Evolutionary conservation across 2,113 vertebrate genomes (phyloP).

Genomic region (Chlorodrepanis virens): DNA sequence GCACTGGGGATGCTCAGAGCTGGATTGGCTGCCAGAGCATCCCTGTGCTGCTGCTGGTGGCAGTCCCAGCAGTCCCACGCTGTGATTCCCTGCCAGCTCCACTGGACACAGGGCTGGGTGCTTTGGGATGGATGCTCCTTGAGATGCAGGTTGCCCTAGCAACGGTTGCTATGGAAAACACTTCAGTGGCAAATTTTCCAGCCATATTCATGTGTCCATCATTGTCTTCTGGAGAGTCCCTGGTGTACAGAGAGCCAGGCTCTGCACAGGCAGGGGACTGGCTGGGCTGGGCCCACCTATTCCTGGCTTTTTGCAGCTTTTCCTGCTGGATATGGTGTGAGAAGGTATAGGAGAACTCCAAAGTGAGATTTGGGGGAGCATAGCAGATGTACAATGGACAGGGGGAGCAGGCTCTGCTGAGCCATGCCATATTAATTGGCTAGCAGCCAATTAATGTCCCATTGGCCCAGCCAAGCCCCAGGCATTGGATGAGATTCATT

Average conservation of each 20-base stretch:
- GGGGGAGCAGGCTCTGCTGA: not conserved
- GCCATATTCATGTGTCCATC: not conserved
- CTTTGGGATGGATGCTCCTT: not conserved
- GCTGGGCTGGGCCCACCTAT: not conserved
- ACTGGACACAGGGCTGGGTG: not conserved
- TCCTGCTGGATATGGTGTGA: not conserved
- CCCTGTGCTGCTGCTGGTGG: not conserved
- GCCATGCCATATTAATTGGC: not conserved
- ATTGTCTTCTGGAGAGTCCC: not conserved
- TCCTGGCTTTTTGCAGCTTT: not conserved
- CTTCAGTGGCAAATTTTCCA: not conserved
- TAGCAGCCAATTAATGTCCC: not conserved
- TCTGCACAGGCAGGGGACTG: not conserved
- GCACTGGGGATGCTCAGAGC: not conserved
- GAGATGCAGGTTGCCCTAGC: conserved; percentile 38
- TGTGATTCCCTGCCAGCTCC: accelerated
- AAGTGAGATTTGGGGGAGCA: not conserved
- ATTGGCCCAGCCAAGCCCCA: not conserved
- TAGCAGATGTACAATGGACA: accelerated
- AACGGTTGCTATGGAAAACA: conserved; percentile 36
- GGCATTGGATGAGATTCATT: accelerated
- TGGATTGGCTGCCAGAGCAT: not conserved
- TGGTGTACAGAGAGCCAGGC: not conserved
- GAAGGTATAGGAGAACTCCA: not conserved
- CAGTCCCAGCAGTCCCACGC: not conserved